Conservation (phyloP, 2,797 vertebrate genomes). For the Diglossa cyanea region DNA sequence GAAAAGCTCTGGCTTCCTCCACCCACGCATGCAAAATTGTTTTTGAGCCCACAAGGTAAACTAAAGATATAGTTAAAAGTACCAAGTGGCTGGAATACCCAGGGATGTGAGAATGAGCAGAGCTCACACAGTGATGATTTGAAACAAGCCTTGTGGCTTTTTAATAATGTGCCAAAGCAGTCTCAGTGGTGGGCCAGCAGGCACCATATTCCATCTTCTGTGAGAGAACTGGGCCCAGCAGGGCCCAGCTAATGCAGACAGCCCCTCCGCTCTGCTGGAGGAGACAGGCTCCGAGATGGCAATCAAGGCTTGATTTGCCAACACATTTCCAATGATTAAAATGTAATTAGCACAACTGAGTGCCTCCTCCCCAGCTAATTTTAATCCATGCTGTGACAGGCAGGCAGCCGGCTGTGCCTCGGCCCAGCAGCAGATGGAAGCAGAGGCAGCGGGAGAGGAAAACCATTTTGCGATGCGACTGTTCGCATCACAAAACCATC, state of each 20-base stretch:
- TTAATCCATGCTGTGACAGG: slow-evolving; percentile 99
- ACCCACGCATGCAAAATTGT: slow-evolving; percentile 56
- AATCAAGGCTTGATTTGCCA: slow-evolving; percentile 99
- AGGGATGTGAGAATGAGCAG: slow-evolving; percentile 85
- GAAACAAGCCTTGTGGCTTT: slow-evolving; percentile 86
- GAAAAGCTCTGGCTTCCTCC: slow-evolving; percentile 36
- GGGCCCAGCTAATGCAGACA: slow-evolving; percentile 79
- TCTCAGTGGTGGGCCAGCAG: slow-evolving; percentile 83
- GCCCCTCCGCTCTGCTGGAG: slow-evolving; percentile 88
- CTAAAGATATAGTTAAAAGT: slow-evolving; percentile 77
- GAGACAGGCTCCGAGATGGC: slow-evolving; percentile 93
- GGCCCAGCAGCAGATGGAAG: slow-evolving; percentile 99
- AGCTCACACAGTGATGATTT: slow-evolving; percentile 84
- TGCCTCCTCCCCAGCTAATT: slow-evolving; percentile 99
- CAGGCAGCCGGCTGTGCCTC: slow-evolving; percentile 92
- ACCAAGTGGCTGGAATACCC: slow-evolving; percentile 78
- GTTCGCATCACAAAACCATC: slow-evolving; percentile 98
- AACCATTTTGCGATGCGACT: slow-evolving; percentile 95
- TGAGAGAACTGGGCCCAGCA: slow-evolving; percentile 81
- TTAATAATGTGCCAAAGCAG: slow-evolving; percentile 89
- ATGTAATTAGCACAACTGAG: slow-evolving; percentile 99
- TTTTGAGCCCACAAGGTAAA: slow-evolving; percentile 68
- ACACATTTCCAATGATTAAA: slow-evolving; percentile 99
- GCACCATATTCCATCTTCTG: slow-evolving; percentile 84
- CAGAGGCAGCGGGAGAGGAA: slow-evolving; percentile 90